Evolutionary conservation across 2,797 vertebrate genomes (phyloP), one percentile per base, ranked within the genome.

Genomic region (Tarsius wallacei): DNA sequence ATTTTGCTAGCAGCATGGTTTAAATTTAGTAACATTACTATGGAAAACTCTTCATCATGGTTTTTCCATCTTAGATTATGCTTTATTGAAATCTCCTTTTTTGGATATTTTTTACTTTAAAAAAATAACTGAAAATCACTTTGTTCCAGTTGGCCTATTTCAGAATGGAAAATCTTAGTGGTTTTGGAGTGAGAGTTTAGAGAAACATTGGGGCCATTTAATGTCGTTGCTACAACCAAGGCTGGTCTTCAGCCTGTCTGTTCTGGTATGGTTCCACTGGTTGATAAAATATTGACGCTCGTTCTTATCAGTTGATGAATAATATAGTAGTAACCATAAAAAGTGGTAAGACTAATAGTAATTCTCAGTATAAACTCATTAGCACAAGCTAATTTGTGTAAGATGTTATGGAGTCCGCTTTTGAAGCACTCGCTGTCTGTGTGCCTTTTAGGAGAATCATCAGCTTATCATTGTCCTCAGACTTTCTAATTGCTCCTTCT

Each of bases 71-170:
- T 90, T 88, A 92, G 63, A 42, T 68, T 87, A 68, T 96, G 76
- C 78, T 91, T 42, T 94, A 57, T 53, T 76, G 66, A 94, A 84
- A 63, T 87, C 47, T 85, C 74, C 66, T 88, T 93, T 92, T 96
- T 70, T 13, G 64, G 87, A 0, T 53, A 14, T 90, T 93, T 42
- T 96, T 89, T 73, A 55, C n/a, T 82, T 94, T 63, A 17, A 70
- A 64, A 81, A 78, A 94, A 15, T 77, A 89, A 78, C 17, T 74
- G 51, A 49, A 24, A 92, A 26, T 73, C 49, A 36, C 19, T 73
- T 73, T 87, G 68, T 88, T 71, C 47, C 59, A 24, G 51, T 73
- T 88, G 90, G 49, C 76, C 19, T 71, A 17, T 88, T 97, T 96
- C 68, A 49, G n/a, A 74, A 80, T 89, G 74, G 88, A 87, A 94